These are phyloP conservation scores for Lepidocolaptes lacrymiger DNA, from an alignment of 2,797 vertebrate species.

Conservation along the genomic window DNA sequence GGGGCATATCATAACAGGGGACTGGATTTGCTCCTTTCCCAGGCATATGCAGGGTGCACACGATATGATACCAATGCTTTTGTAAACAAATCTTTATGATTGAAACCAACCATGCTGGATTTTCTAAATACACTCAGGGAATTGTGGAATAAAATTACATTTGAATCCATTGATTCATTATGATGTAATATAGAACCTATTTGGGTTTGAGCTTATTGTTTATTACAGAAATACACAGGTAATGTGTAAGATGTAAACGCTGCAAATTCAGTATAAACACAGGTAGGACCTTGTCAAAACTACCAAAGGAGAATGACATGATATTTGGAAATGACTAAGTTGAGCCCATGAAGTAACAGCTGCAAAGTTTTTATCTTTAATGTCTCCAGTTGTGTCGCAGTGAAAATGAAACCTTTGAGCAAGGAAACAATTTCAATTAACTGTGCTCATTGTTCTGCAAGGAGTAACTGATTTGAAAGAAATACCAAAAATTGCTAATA, in stretches of 20 bases:
- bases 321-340: background rate
- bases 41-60: background rate
- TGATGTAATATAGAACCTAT: background rate
- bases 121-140: background rate
- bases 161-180: background rate
- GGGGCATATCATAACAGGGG: background rate
- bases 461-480: constrained; percentile 31
- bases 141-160: background rate
- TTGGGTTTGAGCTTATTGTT: background rate
- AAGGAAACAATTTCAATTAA: constrained; percentile 49
- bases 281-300: background rate
- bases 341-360: background rate
- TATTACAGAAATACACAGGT: background rate
- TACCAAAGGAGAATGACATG: background rate
- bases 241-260: background rate
- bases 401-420: constrained; percentile 25
- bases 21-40: background rate
- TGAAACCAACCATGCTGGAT: rapidly evolving
- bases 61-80: rapidly evolving
- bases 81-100: background rate
- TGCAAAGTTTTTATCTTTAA: background rate
- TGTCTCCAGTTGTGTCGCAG: background rate
- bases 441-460: constrained; percentile 30
- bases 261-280: background rate
- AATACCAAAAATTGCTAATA: constrained; percentile 34